A percentile compares a stretch with the other conserved stretches of the same genome.
These are phyloP conservation scores for Odocoileus hemionus DNA, from an alignment of 2,113 vertebrate species.

Conservation along the genomic window DNA sequence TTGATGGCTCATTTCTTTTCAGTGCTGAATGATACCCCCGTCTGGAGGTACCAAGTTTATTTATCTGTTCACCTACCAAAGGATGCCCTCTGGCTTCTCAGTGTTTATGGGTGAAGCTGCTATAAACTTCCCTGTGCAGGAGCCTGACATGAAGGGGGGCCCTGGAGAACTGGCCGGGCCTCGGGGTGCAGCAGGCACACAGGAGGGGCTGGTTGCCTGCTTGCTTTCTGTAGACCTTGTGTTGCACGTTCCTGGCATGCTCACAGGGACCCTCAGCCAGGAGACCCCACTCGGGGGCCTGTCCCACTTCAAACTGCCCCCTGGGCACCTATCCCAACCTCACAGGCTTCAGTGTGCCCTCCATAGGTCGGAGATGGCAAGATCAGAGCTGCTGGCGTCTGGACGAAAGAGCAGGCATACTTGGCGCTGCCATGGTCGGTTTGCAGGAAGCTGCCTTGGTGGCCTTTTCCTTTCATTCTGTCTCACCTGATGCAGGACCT, in stretches of 20 bases:
- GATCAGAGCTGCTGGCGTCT: no score
- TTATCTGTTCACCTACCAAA: not conserved
- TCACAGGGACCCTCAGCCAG: not conserved
- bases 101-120: not conserved
- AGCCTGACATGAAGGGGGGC: not conserved
- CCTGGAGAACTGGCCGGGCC: not conserved
- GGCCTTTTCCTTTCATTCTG: not conserved
- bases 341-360: not conserved
- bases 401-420: not conserved
- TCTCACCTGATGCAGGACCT: not conserved
- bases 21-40: fast-evolving
- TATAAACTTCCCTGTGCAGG: not conserved
- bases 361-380: not conserved
- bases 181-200: not conserved
- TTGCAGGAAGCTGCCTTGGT: not conserved
- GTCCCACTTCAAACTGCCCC: not conserved
- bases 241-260: fast-evolving
- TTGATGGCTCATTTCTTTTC: not conserved
- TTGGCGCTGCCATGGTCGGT: not conserved
- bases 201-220: not conserved
- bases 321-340: not conserved
- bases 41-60: not conserved
- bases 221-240: fast-evolving
- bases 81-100: not conserved
- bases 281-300: not conserved